Evolutionary conservation across 2,888 invertebrate species (phyloP).

Genomic region (Troides oblongomaculatus): DNA sequence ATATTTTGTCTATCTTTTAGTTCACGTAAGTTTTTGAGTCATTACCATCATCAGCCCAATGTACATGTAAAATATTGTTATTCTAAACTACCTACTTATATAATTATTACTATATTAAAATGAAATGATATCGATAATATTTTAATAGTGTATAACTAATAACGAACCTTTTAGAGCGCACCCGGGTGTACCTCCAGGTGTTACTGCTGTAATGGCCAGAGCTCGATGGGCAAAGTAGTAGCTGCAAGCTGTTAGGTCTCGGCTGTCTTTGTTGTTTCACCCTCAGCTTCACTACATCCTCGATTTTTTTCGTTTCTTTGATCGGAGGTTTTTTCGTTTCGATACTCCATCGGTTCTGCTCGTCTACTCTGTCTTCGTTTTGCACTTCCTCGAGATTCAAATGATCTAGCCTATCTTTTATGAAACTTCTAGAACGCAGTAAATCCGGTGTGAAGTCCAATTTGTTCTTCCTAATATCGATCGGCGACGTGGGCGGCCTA

Average conservation of each 20-base stretch:
- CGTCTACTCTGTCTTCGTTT: conserved; percentile 33
- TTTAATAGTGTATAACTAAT: neutral
- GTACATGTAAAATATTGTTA: too few relatives aligned
- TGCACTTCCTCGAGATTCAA: conserved; percentile 56
- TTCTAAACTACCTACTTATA: too few relatives aligned
- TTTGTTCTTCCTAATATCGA: conserved; percentile 53
- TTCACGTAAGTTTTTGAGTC: too few relatives aligned
- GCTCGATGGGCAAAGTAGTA: conserved; percentile 68
- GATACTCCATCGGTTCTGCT: conserved; percentile 57
- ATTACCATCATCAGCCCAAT: too few relatives aligned
- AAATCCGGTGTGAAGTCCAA: conserved; percentile 62
- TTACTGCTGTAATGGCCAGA: conserved; percentile 74
- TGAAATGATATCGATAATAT: neutral
- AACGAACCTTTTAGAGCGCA: conserved; percentile 71
- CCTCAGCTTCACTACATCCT: conserved; percentile 65
- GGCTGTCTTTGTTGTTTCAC: conserved; percentile 68
- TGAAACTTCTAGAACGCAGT: conserved; percentile 57
- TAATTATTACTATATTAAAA: neutral
- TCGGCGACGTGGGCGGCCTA: conserved; percentile 63
- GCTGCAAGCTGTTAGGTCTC: conserved; percentile 70
- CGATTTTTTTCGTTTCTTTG: conserved; percentile 55
- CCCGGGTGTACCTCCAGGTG: conserved; percentile 73
- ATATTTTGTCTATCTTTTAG: too few relatives aligned
- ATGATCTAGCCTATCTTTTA: conserved; percentile 59
- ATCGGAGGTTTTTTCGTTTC: conserved; percentile 64